Evolutionary conservation across 2,113 vertebrate genomes (phyloP).

Genomic region (Macrotis lagotis): DNA sequence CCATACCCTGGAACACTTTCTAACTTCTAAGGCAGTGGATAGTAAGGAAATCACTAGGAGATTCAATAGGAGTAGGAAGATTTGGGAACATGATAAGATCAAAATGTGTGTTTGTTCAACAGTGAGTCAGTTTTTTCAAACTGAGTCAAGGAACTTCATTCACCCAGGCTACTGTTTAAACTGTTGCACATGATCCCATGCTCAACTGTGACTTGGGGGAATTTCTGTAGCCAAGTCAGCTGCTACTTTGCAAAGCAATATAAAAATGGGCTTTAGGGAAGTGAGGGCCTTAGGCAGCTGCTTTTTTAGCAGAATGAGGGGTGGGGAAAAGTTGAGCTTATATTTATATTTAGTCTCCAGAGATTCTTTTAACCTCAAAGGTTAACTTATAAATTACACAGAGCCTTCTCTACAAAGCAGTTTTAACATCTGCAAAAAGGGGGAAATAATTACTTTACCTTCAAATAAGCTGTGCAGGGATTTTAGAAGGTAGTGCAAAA

Average conservation of each 20-base stretch:
- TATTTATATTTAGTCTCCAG: conserved; percentile 48
- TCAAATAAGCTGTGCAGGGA: background rate
- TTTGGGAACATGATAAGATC: background rate
- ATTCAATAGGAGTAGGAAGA: background rate
- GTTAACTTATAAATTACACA: background rate
- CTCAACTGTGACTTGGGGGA: conserved; percentile 3
- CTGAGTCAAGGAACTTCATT: conserved; percentile 10
- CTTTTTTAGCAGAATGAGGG: background rate
- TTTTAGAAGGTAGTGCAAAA: background rate
- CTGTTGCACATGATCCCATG: background rate
- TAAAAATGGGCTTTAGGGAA: conserved; percentile 2
- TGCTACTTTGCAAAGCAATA: conserved; percentile 28
- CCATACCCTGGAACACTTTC: background rate
- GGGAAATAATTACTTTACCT: background rate
- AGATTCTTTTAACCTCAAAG: conserved; percentile 13
- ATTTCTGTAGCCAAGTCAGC: conserved; percentile 46
- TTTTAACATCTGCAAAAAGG: conserved; percentile 25
- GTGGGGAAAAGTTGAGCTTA: background rate
- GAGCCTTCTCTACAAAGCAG: background rate
- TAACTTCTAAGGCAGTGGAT: background rate
- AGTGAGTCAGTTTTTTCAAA: conserved; percentile 13
- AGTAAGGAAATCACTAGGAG: background rate
- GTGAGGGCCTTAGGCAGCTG: conserved; percentile 2
- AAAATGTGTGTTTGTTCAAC: conserved; percentile 3
- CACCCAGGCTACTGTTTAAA: conserved; percentile 2